These are phyloP conservation scores for Erpetoichthys calabaricus DNA, from an alignment of 2,797 vertebrate genomes.

Conservation along the genomic window DNA sequence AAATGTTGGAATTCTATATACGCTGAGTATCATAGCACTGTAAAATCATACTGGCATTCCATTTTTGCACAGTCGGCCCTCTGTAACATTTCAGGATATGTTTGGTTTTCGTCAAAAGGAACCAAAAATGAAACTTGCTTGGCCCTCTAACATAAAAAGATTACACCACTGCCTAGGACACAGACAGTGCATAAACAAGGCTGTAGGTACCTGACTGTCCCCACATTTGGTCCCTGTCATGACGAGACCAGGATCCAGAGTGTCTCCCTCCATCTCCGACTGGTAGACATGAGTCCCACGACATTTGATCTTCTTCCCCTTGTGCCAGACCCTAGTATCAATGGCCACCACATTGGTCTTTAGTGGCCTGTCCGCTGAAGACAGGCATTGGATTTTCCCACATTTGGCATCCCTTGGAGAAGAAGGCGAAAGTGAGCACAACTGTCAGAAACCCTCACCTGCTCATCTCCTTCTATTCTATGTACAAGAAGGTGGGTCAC, in stretches of 20 bases:
- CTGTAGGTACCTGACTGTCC: constrained; percentile 70
- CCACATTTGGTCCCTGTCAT: constrained; percentile 90
- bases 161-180: no score
- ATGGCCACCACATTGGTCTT: constrained; percentile 76
- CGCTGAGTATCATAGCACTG: no score
- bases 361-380: constrained; percentile 62
- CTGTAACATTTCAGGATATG: no score
- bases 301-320: constrained; percentile 48
- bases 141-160: no score
- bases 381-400: constrained; percentile 91
- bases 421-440: background rate
- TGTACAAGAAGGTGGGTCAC: constrained; percentile 41
- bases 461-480: background rate
- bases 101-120: no score
- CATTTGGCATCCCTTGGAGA: constrained; percentile 72
- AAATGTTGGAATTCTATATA: no score
- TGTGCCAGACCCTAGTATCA: constrained; percentile 60
- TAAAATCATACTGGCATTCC: no score
- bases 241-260: constrained; percentile 88
- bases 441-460: background rate
- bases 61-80: no score
- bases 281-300: constrained; percentile 82
- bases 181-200: no score
- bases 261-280: constrained; percentile 54
- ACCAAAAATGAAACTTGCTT: no score